Base-by-base conservation (phyloP, 2,888 invertebrate genomes). In the Alsophila aescularia region DNA sequence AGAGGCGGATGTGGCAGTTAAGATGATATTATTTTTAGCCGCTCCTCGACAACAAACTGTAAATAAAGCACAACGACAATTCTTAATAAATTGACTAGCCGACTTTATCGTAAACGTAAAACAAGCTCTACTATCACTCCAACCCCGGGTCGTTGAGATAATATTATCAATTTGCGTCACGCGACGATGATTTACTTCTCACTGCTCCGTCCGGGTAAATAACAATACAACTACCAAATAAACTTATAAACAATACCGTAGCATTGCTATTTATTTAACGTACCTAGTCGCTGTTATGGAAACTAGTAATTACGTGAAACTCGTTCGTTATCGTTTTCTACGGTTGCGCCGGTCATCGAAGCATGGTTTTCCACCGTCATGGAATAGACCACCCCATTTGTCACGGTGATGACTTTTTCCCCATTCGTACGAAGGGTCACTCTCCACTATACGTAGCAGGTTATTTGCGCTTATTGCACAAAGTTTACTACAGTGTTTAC, bases 81-180 rank as follows among this genome's bases (percentile, higher is more conserved):
- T 77, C 75, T 62, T 69, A 63, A 68, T 70, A 87, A 83, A 89
- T 87, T 85, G 85, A 87, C 87, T 83, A 89, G 15, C 27, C 35
- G 88, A 87, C 86, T 89, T 79, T 70, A 79, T 72, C 73, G 72
- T 77, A 79, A 79, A 81, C 43, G 45, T 50, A 45, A 41, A 37
- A 75, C 73, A 64, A 72, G 64, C 73, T 73, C 62, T 72, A 70
- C 72, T 87, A 87, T 87, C 87, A 62, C 44, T 52, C 58, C 53
- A 43, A 49, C 24, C 56, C 64, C 69, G 66, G 84, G 85, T 83
- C 83, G 81, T 52, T 45, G 52, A 48, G 89, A 90, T 90, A 88
- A 77, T 85, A 74, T 80, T 87, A 88, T 87, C 87, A 79, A 87
- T 79, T 82, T 87, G 85, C 90, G 90, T 90, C 90, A 90, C 79